Evolutionary conservation across 2,113 vertebrate genomes (phyloP).

Genomic region (Anguilla rostrata): DNA sequence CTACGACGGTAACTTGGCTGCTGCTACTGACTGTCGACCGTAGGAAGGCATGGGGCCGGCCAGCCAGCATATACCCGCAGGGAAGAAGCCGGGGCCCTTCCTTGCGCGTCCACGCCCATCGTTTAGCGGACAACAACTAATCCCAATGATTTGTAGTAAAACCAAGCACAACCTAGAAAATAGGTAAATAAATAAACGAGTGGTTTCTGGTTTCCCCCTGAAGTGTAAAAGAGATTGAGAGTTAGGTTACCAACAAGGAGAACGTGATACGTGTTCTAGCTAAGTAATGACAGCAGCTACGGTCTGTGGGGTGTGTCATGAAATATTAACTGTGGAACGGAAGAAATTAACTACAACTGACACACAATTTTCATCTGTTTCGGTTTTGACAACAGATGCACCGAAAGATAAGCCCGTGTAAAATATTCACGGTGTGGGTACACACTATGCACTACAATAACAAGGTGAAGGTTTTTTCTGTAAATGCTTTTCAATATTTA

Average conservation of each 20-base stretch:
- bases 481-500: too few relatives aligned
- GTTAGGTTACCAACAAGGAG: conserved; percentile 53
- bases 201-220: conserved; percentile 56
- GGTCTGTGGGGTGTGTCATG: conserved; percentile 36
- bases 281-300: conserved; percentile 37
- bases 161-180: conserved; percentile 44
- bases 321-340: conserved; percentile 49
- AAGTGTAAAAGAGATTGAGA: conserved; percentile 57
- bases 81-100: neutral
- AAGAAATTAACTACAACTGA: conserved; percentile 33
- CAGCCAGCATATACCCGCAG: neutral
- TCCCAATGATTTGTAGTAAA: conserved; percentile 52
- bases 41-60: conserved; percentile 2
- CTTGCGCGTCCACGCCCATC: conserved; percentile 1
- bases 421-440: neutral
- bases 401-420: neutral
- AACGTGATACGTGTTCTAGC: conserved; percentile 52
- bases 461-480: too few relatives aligned
- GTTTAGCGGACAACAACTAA: conserved; percentile 47
- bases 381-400: neutral
- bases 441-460: too few relatives aligned
- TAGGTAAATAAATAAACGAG: conserved; percentile 63
- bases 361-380: conserved; percentile 16
- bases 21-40: conserved; percentile 10
- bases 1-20: conserved; percentile 26